Evolutionary conservation across 2,888 invertebrate species (phyloP), one percentile per base, ranked within the genome.

Genomic region (Tridacna gigas): DNA sequence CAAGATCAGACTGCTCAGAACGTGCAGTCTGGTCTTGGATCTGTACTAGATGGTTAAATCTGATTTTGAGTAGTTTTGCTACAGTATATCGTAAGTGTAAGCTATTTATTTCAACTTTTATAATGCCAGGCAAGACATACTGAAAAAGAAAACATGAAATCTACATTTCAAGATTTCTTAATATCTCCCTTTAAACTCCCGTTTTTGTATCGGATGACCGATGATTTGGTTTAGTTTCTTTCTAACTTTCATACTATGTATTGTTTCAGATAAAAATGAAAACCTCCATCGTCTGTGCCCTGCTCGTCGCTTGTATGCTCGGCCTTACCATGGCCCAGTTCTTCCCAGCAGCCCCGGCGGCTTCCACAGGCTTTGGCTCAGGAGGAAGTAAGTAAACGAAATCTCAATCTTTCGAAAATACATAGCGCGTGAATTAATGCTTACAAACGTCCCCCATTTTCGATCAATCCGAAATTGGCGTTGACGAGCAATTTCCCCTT

Each of bases 281-380:
- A n/a, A 20, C 67, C 67, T 9, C 67, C 20, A 7, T 67, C 5
- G 2, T 67, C 18, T 45, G 28, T 45, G 67, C 67, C 45, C 67
- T 67, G 28, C 45, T 67, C 37, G 67, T 37, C 11, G 20, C 37
- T 20, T 67, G 67, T 37, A 45, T 67, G 45, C 45, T 67, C 45
- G 67, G 67, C 20, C 45, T 67, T n/a, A 5, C 20, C 67, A 67
- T 67, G 67, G 67, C 20, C n/a, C 67, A 67, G 67, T 45, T 67
- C 26, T 7, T 26, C 28, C 26, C 9, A 25, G 18, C 66, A 66
- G 13, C 25, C 26, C 26, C 13, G 9, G 20, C 67, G 5, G 37
- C 37, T 18, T 18, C 66, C 45, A n/a, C 20, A 0, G 67, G 67
- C 4, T 45, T 45, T 20, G 66, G 66, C 11, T 18, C n/a, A 25